These are phyloP conservation scores for Scelioninae gen. 2 DNA, from an alignment of 2,888 invertebrate genomes.

Conservation along the genomic window DNA sequence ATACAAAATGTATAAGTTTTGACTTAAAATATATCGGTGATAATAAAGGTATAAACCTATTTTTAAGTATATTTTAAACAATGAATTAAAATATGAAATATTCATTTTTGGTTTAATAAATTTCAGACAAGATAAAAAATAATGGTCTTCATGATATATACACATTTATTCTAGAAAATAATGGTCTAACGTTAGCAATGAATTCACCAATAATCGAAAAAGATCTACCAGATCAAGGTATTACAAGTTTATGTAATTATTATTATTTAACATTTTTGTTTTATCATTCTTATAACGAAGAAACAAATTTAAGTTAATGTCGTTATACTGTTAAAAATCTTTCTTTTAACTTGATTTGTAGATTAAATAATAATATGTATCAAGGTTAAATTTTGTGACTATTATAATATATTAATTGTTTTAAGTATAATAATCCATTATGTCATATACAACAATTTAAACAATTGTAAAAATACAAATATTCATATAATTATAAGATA, in stretches of 20 bases:
- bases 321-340: too few species aligned
- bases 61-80: neutral
- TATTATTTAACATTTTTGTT: too few species aligned
- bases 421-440: too few species aligned
- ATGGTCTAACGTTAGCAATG: constrained; percentile 72
- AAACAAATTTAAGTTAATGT: too few species aligned
- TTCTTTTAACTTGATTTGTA: too few species aligned
- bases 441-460: too few species aligned
- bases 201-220: constrained; percentile 73
- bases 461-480: too few species aligned
- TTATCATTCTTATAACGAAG: constrained; percentile 53
- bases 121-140: constrained; percentile 76
- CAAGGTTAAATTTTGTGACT: too few species aligned
- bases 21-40: constrained; percentile 76
- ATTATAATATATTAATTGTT: too few species aligned
- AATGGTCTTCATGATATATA: constrained; percentile 79
- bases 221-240: constrained; percentile 20
- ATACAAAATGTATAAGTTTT: constrained; percentile 84
- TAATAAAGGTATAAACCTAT: constrained; percentile 68
- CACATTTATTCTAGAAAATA: constrained; percentile 78
- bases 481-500: neutral
- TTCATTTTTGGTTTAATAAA: constrained; percentile 1
- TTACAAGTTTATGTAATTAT: too few species aligned
- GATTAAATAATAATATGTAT: too few species aligned
- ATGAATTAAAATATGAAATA: too few species aligned